Percentiles rank a stretch among this genome's conserved stretches.
phyloP scores from a whole-genome alignment of 2,113 vertebrate species.

The Pomatorhinus ruficollis region DNA sequence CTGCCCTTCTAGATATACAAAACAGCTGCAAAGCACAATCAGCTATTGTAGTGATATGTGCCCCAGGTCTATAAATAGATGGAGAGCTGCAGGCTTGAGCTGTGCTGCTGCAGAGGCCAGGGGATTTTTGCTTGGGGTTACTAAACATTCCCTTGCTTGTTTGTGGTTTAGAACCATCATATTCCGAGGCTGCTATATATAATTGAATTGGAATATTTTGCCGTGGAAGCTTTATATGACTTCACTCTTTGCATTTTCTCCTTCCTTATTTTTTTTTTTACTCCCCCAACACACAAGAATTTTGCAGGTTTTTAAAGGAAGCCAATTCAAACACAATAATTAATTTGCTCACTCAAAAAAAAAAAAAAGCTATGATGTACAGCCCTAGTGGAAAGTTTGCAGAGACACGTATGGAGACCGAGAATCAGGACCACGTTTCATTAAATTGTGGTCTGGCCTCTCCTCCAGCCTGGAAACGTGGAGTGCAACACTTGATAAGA shows the following conservation, averaged over 20 bases:
- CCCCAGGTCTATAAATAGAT: conserved; percentile 70
- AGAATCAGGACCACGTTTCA: neutral
- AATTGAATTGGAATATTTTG: conserved; percentile 4
- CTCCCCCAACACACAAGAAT: neutral
- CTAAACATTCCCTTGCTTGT: conserved; percentile 19
- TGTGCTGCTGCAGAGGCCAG: conserved; percentile 51
- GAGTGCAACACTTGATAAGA: neutral
- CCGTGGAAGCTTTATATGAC: neutral
- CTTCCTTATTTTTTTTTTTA: neutral
- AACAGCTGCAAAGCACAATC: conserved; percentile 72
- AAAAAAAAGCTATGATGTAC: neutral
- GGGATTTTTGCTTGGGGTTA: conserved; percentile 62
- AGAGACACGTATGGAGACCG: neutral
- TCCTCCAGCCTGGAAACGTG: neutral
- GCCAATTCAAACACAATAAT: neutral
- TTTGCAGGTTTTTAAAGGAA: neutral
- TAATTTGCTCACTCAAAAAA: neutral
- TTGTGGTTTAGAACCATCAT: conserved; percentile 52
- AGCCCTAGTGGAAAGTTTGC: neutral
- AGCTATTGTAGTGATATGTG: conserved; percentile 68
- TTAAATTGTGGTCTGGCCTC: neutral
- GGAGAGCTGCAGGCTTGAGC: neutral
- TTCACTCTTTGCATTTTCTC: neutral
- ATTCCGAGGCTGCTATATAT: conserved; percentile 23
- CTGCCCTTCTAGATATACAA: conserved; percentile 65